These are phyloP conservation scores for Tanypteryx hageni DNA, from an alignment of 2,888 invertebrate species.

Conservation along the genomic window DNA sequence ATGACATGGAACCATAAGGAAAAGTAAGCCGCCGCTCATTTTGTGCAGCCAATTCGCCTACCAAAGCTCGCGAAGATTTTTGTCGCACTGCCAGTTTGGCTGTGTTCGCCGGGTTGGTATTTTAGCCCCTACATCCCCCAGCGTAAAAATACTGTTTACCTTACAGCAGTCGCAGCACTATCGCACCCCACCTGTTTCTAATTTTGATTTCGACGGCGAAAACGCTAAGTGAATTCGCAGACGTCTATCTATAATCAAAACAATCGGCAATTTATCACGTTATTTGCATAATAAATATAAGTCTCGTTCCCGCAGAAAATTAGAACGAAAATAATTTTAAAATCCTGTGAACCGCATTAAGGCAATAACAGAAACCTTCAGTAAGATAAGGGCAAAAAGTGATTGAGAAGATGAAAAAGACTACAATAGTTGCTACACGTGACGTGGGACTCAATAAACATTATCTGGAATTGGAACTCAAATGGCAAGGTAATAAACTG, in stretches of 20 bases:
- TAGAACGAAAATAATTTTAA: too few relatives aligned
- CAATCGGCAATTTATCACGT: neutral
- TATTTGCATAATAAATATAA: too few relatives aligned
- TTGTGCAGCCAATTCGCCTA: conserved; percentile 44
- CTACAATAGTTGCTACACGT: too few relatives aligned
- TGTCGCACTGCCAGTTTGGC: conserved; percentile 57
- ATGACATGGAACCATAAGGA: conserved; percentile 36
- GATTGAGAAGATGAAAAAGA: too few relatives aligned
- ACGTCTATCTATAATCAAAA: neutral
- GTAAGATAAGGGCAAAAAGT: too few relatives aligned
- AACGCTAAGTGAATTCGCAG: conserved; percentile 10
- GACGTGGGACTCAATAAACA: too few relatives aligned
- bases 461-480: too few relatives aligned
- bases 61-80: conserved; percentile 36
- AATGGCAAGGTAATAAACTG: too few relatives aligned
- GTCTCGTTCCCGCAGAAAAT: too few relatives aligned
- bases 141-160: conserved; percentile 64
- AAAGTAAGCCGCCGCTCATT: conserved; percentile 45
- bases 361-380: too few relatives aligned
- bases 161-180: conserved; percentile 46
- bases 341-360: too few relatives aligned
- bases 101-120: conserved; percentile 56
- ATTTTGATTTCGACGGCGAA: conserved; percentile 54
- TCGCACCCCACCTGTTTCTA: conserved; percentile 64
- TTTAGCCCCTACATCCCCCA: conserved; percentile 58